Evolutionary conservation across 1,140 invertebrate species (phyloP).

Genomic region (Catajapyx aquilonaris): DNA sequence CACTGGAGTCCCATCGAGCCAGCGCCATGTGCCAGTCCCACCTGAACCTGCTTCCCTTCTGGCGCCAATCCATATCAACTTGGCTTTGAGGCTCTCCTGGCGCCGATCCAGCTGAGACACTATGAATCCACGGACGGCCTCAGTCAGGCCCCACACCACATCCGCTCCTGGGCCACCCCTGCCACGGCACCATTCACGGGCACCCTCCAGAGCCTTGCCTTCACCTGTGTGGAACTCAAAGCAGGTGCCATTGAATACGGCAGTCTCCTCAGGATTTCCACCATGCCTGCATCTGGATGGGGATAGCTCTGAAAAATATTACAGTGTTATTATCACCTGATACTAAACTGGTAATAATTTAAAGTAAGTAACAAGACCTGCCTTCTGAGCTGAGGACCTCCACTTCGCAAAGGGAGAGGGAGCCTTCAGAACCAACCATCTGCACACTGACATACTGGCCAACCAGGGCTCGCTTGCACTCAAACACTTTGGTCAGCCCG

Average conservation of each 20-base stretch:
- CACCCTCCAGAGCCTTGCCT: constrained; percentile 58
- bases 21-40: constrained; percentile 64
- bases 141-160: constrained; percentile 51
- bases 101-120: constrained; percentile 56
- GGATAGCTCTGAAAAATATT: constrained; percentile 16
- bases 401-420: constrained; percentile 71
- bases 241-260: constrained; percentile 63
- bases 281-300: constrained; percentile 16
- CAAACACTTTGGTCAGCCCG: constrained; percentile 72
- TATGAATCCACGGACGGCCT: constrained; percentile 45
- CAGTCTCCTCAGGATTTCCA: constrained; percentile 22
- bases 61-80: constrained; percentile 76
- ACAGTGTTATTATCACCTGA: no score
- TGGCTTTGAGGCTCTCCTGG: constrained; percentile 54
- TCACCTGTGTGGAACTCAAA: constrained; percentile 66
- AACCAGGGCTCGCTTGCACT: constrained; percentile 56
- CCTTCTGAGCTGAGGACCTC: constrained; percentile 78
- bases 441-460: constrained; percentile 76
- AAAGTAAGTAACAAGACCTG: constrained; percentile 19
- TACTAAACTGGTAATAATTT: no score
- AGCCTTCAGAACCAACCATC: constrained; percentile 72
- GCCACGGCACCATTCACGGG: constrained; percentile 39
- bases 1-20: constrained; percentile 65
- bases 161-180: constrained; percentile 44
- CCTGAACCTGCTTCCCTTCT: constrained; percentile 63